Percentiles rank a stretch among this genome's conserved stretches.
Evolutionary conservation across 2,113 vertebrate genomes (phyloP).

Genomic region (Chaenocephalus aceratus): DNA sequence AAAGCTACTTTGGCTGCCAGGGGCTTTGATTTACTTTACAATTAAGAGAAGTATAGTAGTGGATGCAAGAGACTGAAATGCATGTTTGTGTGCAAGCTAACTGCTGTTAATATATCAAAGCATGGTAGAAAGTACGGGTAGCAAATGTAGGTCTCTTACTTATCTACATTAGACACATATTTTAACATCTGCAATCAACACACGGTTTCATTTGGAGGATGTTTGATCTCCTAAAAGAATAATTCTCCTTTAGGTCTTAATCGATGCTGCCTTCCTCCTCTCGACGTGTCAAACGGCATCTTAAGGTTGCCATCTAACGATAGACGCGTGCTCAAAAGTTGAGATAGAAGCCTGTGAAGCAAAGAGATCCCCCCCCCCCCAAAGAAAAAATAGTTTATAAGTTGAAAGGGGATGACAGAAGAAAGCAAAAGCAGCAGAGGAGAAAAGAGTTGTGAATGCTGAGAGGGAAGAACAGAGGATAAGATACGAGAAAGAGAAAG

Average conservation of each 20-base stretch:
- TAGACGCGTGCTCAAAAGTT: constrained; percentile 7
- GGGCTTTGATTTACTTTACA: constrained; percentile 49
- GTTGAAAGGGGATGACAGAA: constrained; percentile 27
- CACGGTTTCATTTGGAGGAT: not conserved
- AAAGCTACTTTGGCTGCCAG: constrained; percentile 59
- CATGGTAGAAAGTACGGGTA: not conserved
- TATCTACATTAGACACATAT: constrained; percentile 5
- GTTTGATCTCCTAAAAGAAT: not conserved
- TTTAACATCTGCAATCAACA: not conserved
- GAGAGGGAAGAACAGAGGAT: constrained; percentile 20
- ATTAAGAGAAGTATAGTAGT: constrained; percentile 36
- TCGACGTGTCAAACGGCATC: not conserved
- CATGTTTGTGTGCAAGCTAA: constrained; percentile 44
- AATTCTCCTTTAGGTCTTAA: not conserved
- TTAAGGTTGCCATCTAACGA: not conserved
- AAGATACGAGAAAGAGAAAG: constrained; percentile 9
- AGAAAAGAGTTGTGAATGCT: not conserved
- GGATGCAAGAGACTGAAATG: constrained; percentile 23
- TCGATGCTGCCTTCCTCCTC: constrained; percentile 3
- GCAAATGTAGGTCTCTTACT: constrained; percentile 1
- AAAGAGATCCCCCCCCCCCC: not conserved
- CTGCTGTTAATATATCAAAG: not conserved
- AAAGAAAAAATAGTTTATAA: not conserved
- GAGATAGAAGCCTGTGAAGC: not conserved
- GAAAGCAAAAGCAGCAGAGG: not conserved